phyloP scores from a whole-genome alignment of 2,888 invertebrate species.

The Cataglyphis albicans region DNA sequence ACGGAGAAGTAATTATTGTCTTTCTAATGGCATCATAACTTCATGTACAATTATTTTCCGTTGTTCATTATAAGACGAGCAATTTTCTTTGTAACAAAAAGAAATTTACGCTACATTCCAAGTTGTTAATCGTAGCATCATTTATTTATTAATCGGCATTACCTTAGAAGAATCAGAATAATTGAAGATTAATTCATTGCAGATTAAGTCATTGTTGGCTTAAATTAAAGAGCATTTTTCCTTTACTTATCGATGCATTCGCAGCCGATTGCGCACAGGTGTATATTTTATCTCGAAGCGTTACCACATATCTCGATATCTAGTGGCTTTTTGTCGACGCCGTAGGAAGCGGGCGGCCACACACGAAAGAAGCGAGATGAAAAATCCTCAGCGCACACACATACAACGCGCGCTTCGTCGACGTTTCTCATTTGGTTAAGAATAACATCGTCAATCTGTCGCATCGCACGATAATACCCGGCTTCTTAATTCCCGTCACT shows the following conservation, averaged over 20 bases:
- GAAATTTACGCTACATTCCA: background rate
- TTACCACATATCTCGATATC: constrained; percentile 50
- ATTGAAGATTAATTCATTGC: background rate
- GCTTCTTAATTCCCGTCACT: constrained; percentile 70
- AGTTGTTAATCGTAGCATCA: background rate
- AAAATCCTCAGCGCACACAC: constrained; percentile 32
- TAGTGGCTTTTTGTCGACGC: constrained; percentile 29
- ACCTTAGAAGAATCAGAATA: background rate
- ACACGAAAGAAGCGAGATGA: constrained; percentile 44
- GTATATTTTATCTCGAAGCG: constrained; percentile 53
- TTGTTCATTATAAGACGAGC: background rate
- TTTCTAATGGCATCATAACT: constrained; percentile 27
- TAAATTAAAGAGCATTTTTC: constrained; percentile 36
- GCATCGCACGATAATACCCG: constrained; percentile 72
- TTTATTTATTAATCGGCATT: constrained; percentile 17
- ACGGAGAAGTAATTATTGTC: constrained; percentile 29
- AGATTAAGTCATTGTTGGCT: background rate
- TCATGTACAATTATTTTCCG: background rate
- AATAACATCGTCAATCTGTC: constrained; percentile 80
- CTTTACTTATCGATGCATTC: constrained; percentile 13
- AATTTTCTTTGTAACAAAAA: background rate
- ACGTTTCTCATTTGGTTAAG: constrained; percentile 80
- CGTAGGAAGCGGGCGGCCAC: constrained; percentile 25
- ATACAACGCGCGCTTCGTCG: constrained; percentile 44
- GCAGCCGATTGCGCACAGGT: constrained; percentile 40